Percentiles rank a stretch among this genome's conserved stretches.
Conservation (phyloP, 1,140 invertebrate genomes). For the Oryzaephilus surinamensis region DNA sequence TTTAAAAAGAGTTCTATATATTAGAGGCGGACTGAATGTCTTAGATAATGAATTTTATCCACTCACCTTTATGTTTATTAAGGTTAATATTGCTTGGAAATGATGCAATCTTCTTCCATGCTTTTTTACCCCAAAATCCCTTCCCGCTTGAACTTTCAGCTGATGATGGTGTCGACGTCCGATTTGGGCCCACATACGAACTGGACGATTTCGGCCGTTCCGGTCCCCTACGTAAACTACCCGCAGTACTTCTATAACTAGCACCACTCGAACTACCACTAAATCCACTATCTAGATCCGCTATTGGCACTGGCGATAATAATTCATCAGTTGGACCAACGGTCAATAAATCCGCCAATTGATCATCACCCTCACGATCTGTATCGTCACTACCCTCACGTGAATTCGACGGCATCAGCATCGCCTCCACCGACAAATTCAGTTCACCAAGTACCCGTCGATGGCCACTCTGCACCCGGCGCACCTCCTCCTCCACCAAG, state of each 20-base stretch:
- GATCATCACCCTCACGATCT: slow-evolving; percentile 40
- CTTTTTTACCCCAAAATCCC: slow-evolving; percentile 58
- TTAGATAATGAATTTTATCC: no score
- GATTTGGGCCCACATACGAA: slow-evolving; percentile 2
- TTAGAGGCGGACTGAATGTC: no score
- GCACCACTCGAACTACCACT: slow-evolving; percentile 68
- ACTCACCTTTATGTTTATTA: slow-evolving; percentile 49
- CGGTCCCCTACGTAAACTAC: slow-evolving; percentile 20
- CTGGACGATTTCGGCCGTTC: slow-evolving; percentile 15
- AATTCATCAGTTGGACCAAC: slow-evolving; percentile 63
- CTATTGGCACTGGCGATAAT: slow-evolving; percentile 50
- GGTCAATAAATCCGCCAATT: slow-evolving; percentile 53
- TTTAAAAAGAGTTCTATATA: no score
- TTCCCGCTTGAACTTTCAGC: slow-evolving; percentile 27
- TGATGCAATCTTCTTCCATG: slow-evolving; percentile 65
- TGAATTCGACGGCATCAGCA: slow-evolving; percentile 58
- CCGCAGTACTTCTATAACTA: slow-evolving; percentile 54
- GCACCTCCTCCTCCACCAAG: slow-evolving; percentile 69
- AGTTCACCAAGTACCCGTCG: slow-evolving; percentile 71
- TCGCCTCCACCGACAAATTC: slow-evolving; percentile 74
- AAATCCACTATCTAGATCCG: slow-evolving; percentile 68
- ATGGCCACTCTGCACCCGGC: slow-evolving; percentile 64
- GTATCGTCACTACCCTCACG: slow-evolving; percentile 36
- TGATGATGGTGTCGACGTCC: slow-evolving; percentile 11
- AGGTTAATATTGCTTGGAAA: slow-evolving; percentile 56